Base-by-base conservation (phyloP, 2,888 invertebrate species). In the Danaus chrysippus region DNA sequence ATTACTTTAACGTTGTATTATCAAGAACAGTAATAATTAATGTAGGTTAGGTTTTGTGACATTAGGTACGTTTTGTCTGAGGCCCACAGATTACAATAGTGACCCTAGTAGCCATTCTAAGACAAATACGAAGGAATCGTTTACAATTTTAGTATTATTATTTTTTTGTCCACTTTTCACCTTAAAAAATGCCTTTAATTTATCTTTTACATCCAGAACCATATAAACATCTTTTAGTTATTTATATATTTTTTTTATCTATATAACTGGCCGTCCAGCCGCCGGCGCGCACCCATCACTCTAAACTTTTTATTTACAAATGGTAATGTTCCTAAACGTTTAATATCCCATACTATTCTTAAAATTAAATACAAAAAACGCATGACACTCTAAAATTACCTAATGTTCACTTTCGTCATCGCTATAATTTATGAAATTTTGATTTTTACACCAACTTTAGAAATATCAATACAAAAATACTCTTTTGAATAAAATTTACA, bases 241-340 rank as follows among this genome's bases (percentile, higher is more conserved):
- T 87, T 86, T 86, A 89, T 90, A 84, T 90, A 89, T 87, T 87
- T 87, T 83, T 78, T 90, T 91, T 90, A 90, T 89, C 91, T 91
- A 91, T 86, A 88, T 87, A 89, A 72, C 76, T 69, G 83, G 81
- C 71, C 74, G 74, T 70, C 79, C 79, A 73, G 82, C 80, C 81
- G 76, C 81, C 82, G 81, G 81, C 79, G 76, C 78, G 72, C 71
- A 66, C 68, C 71, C 75, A 74, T 77, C 73, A 77, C 82, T 75
- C 69, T 80, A 80, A 83, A 82, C 84, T 86, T 87, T 83, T 87
- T 93, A 92, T 92, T 92, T 93, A 93, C 93, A 93, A 93, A 92
- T 93, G 93, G 93, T 93, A 92, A 92, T 93, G 93, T 85, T 92
- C 93, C 93, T 93, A 93, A 93, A 93, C 87, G 89, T 92, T 92